A percentile compares a stretch with the other conserved stretches of the same genome.
Conservation (phyloP, 1,140 invertebrate species). For the Drosophila bifasciata region DNA sequence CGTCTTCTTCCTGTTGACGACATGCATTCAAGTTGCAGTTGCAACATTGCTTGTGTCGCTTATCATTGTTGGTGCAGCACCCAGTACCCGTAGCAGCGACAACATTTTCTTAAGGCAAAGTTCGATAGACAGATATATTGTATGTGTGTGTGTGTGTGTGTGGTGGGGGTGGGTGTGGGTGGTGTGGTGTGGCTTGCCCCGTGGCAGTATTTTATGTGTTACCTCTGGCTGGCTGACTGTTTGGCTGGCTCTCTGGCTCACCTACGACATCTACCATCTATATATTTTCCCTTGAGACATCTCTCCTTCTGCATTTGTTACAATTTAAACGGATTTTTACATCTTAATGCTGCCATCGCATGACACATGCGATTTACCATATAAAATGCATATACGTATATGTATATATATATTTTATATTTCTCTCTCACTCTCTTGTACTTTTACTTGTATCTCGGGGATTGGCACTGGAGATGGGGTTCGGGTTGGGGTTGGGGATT, state of each 20-base stretch:
- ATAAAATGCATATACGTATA: constrained; percentile 29
- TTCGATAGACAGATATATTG: constrained; percentile 58
- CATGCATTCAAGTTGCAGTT: constrained; percentile 46
- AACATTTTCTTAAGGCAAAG: constrained; percentile 60
- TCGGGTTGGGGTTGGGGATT: constrained; percentile 42
- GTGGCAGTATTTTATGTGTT: constrained; percentile 36
- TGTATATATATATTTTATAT: constrained; percentile 10
- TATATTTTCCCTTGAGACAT: not conserved
- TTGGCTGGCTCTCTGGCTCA: not conserved
- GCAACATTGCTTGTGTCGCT: constrained; percentile 44
- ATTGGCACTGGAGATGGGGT: too few relatives aligned
- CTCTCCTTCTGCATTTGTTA: constrained; percentile 48
- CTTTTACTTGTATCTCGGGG: too few relatives aligned
- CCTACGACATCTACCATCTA: not conserved
- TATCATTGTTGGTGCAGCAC: constrained; percentile 70
- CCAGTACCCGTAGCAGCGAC: constrained; percentile 14
- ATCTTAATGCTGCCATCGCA: constrained; percentile 51
- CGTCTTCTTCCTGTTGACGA: constrained; percentile 50
- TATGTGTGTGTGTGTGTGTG: constrained; percentile 16
- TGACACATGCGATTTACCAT: constrained; percentile 58
- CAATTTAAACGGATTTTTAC: constrained; percentile 76
- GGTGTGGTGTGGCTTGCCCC: constrained; percentile 48
- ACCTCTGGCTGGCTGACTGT: not conserved
- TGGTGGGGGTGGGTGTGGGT: constrained; percentile 42
- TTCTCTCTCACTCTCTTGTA: too few relatives aligned